Evolutionary conservation across 2,888 invertebrate species (phyloP).

Genomic region (Alcis repandata): DNA sequence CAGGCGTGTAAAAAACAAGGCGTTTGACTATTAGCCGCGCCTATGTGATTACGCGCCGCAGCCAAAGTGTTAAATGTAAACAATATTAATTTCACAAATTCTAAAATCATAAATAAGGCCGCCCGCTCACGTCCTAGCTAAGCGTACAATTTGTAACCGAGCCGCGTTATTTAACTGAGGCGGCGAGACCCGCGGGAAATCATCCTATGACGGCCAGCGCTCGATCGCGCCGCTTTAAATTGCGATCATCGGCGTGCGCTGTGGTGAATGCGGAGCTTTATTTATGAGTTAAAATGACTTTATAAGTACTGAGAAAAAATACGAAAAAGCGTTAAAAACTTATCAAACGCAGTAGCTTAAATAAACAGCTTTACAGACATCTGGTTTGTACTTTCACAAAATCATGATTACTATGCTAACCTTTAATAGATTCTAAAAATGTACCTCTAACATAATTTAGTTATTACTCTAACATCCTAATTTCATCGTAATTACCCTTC

Average conservation of each 20-base stretch:
- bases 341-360: not conserved
- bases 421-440: not conserved
- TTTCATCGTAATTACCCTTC: not conserved
- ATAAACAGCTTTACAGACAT: too few relatives aligned
- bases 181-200: conserved; percentile 59
- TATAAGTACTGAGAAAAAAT: not conserved
- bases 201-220: conserved; percentile 52
- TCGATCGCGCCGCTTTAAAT: conserved; percentile 46
- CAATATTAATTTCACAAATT: not conserved
- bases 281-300: conserved; percentile 5
- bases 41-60: too few relatives aligned
- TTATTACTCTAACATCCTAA: not conserved
- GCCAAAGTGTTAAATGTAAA: too few relatives aligned
- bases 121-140: conserved; percentile 16
- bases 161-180: conserved; percentile 17
- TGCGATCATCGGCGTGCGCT: conserved; percentile 37
- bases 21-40: too few relatives aligned
- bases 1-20: too few relatives aligned
- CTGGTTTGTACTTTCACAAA: too few relatives aligned
- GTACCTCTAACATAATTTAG: too few relatives aligned
- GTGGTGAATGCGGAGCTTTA: conserved; percentile 17
- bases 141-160: conserved; percentile 27
- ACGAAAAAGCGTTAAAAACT: not conserved
- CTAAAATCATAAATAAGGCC: not conserved
- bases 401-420: not conserved